Evolutionary conservation across 92 coral and sea anemone genomes (phyloP).

Genomic region (Siderastrea radians): DNA sequence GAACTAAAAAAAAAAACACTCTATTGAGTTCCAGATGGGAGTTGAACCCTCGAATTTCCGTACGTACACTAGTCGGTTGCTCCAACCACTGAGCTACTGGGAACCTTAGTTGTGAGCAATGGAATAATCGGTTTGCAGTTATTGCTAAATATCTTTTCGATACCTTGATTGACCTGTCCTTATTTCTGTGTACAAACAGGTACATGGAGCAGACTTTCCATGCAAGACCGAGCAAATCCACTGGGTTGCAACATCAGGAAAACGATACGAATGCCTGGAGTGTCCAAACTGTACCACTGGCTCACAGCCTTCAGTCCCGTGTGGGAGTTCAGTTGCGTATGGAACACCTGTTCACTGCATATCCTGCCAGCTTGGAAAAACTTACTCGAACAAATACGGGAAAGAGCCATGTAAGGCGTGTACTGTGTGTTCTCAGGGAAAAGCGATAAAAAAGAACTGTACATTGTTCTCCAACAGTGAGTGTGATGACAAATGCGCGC

Average conservation of each 20-base stretch:
- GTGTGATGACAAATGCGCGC: slow-evolving; percentile 48
- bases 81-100: too few species aligned
- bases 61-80: too few species aligned
- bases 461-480: slow-evolving; percentile 40
- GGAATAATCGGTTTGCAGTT: too few species aligned
- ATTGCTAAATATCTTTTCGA: too few species aligned
- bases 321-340: slow-evolving; percentile 45
- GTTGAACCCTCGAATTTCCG: too few species aligned
- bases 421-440: slow-evolving; percentile 54
- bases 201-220: slow-evolving; percentile 6
- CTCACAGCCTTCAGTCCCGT: slow-evolving; percentile 59
- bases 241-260: slow-evolving; percentile 31
- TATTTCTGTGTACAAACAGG: background rate
- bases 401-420: slow-evolving; percentile 61
- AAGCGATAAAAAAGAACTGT: slow-evolving; percentile 34
- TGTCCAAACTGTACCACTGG: slow-evolving; percentile 68
- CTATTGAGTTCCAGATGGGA: too few species aligned
- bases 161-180: too few species aligned
- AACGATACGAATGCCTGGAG: slow-evolving; percentile 35
- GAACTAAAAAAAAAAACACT: too few species aligned
- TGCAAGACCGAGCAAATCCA: slow-evolving; percentile 48
- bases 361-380: slow-evolving; percentile 49
- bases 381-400: slow-evolving; percentile 40
- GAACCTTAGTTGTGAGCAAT: too few species aligned
- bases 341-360: slow-evolving; percentile 47